Evolutionary conservation across 2,888 invertebrate species (phyloP).

Genomic region (Heterodera filipjevi): DNA sequence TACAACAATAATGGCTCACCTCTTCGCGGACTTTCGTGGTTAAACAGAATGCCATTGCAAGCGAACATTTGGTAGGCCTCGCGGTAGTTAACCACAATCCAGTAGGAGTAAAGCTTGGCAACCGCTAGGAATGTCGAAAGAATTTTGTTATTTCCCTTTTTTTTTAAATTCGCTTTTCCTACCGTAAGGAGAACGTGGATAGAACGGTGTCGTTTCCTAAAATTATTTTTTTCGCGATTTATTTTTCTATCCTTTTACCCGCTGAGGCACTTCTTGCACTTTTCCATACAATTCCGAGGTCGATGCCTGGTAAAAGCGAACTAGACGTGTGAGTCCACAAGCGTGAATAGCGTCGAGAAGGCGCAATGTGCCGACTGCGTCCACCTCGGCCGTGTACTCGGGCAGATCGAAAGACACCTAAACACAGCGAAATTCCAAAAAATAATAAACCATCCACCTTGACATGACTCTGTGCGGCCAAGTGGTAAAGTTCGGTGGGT

Average conservation of each 20-base stretch:
- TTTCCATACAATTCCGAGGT: constrained; percentile 93
- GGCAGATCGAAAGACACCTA: constrained; percentile 92
- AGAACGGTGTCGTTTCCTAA: constrained; percentile 88
- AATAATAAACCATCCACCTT: constrained; percentile 73
- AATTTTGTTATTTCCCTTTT: neutral
- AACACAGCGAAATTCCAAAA: neutral
- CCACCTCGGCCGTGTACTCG: constrained; percentile 98
- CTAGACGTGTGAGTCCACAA: constrained; percentile 79
- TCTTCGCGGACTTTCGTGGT: constrained; percentile 91
- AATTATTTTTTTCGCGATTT: neutral
- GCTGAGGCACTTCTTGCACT: constrained; percentile 88
- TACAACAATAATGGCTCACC: constrained; percentile 67
- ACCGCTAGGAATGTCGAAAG: constrained; percentile 74
- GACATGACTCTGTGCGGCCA: constrained; percentile 98
- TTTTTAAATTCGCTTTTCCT: constrained; percentile 57
- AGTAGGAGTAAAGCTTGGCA: constrained; percentile 91
- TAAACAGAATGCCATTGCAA: constrained; percentile 92
- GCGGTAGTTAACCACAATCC: constrained; percentile 92
- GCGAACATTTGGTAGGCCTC: constrained; percentile 94
- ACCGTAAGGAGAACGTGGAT: constrained; percentile 95
- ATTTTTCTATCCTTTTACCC: constrained; percentile 50
- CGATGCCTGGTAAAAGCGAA: constrained; percentile 89
- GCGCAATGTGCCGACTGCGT: constrained; percentile 88
- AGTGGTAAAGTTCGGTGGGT: constrained; percentile 93
- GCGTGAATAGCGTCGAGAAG: constrained; percentile 88